phyloP scores from a whole-genome alignment of 2,888 invertebrate species.

The Thymelicus sylvestris region DNA sequence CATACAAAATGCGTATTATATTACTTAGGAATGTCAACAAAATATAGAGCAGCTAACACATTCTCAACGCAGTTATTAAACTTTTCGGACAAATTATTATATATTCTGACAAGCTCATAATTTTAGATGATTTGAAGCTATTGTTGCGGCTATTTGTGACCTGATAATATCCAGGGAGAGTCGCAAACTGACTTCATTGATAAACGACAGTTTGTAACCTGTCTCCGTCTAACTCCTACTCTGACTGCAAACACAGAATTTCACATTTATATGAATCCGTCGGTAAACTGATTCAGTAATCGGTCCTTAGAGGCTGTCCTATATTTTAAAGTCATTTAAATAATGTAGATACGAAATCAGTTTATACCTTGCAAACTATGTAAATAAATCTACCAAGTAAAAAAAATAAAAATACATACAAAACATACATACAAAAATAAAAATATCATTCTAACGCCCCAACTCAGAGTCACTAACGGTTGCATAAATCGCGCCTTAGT shows the following conservation, averaged over 20 bases:
- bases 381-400: neutral
- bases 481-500: too few relatives aligned
- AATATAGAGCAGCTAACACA: constrained; percentile 9
- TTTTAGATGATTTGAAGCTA: constrained; percentile 12
- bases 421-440: too few relatives aligned
- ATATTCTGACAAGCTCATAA: constrained; percentile 9
- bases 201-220: constrained; percentile 11
- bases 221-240: constrained; percentile 17
- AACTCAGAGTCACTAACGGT: too few relatives aligned
- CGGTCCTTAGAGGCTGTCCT: neutral
- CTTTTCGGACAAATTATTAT: constrained; percentile 1
- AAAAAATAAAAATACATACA: neutral
- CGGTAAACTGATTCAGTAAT: neutral
- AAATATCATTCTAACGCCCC: constrained; percentile 3
- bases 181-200: constrained; percentile 18
- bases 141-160: neutral
- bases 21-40: constrained; percentile 36
- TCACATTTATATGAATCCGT: constrained; percentile 16
- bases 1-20: constrained; percentile 26
- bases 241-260: constrained; percentile 17
- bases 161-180: constrained; percentile 1
- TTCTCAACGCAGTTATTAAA: constrained; percentile 10
- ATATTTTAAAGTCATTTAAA: neutral
- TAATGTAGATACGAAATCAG: neutral
- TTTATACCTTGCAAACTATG: neutral